phyloP scores from a whole-genome alignment of 2,113 vertebrate genomes.

The Candoia aspera region DNA sequence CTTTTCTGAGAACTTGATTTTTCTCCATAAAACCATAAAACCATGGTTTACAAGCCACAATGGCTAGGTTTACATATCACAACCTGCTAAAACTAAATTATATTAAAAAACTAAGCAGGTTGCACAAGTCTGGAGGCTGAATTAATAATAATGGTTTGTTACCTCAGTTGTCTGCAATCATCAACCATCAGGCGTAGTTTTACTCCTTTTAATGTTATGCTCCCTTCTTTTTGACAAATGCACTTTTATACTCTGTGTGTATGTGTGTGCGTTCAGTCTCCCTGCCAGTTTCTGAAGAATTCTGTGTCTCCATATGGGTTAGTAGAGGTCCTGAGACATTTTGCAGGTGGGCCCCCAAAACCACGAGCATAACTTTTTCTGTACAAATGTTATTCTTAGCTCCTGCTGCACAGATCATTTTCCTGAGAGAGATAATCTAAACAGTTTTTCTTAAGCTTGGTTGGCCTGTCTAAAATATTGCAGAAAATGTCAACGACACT shows the following conservation, averaged over 20 bases:
- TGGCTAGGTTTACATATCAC: not conserved
- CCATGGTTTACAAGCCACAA: not conserved
- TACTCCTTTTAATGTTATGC: not conserved
- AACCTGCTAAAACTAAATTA: not conserved
- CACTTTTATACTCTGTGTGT: not conserved
- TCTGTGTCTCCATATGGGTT: not conserved
- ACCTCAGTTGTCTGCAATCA: accelerated
- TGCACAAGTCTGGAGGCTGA: not conserved
- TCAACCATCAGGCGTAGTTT: not conserved
- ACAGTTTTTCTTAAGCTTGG: slow-evolving; percentile 44
- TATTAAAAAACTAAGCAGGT: not conserved
- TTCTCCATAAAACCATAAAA: not conserved
- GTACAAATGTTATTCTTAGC: slow-evolving; percentile 45
- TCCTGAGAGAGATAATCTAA: slow-evolving; percentile 55
- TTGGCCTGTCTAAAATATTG: slow-evolving; percentile 42
- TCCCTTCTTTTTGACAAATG: not conserved
- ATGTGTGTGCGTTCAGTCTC: not conserved
- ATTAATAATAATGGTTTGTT: not conserved
- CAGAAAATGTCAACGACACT: slow-evolving; percentile 50
- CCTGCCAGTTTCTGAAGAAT: not conserved
- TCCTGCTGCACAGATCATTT: slow-evolving; percentile 28
- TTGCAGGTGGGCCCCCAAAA: slow-evolving; percentile 46
- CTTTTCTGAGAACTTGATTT: not conserved
- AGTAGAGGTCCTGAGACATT: not conserved
- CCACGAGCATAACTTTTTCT: slow-evolving; percentile 38